A percentile compares a stretch with the other conserved stretches of the same genome.
These are phyloP conservation scores for Drosophila orosa DNA, from an alignment of 1,140 invertebrate species.

Conservation along the genomic window DNA sequence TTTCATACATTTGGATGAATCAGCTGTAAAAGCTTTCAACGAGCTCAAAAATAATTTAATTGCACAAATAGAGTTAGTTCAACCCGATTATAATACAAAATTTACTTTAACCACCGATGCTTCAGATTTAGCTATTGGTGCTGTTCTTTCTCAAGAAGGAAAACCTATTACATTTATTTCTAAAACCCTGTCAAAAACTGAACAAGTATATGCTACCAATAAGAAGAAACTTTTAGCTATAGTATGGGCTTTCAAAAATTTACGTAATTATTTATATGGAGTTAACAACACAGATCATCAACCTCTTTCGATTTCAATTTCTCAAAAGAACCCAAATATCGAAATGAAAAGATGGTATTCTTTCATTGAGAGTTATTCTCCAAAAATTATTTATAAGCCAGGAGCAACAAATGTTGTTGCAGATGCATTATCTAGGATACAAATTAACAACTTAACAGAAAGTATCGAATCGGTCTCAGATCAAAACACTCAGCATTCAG, in stretches of 20 bases:
- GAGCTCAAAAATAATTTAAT: too few species aligned
- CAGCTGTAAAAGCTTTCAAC: neutral
- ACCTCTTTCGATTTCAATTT: neutral
- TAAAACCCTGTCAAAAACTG: neutral
- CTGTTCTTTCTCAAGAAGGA: conserved; percentile 5
- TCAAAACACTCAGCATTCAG: conserved; percentile 13
- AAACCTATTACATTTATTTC: neutral
- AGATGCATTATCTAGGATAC: neutral
- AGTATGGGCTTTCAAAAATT: neutral
- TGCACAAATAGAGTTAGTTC: neutral
- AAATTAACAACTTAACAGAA: neutral
- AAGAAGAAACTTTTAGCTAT: neutral
- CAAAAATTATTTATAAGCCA: conserved; percentile 3
- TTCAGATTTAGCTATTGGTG: conserved; percentile 3
- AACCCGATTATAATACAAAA: conserved; percentile 26
- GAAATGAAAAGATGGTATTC: neutral
- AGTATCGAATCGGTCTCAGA: neutral
- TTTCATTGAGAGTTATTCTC: neutral
- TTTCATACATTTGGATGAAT: neutral
- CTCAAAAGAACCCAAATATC: neutral
- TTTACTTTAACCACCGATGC: conserved; percentile 5
- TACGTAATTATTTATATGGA: neutral
- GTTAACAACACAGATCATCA: neutral
- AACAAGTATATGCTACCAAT: neutral
- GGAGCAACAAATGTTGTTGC: neutral